These are phyloP conservation scores for Bufo gargarizans DNA, from an alignment of 2,113 vertebrate species.

Conservation along the genomic window DNA sequence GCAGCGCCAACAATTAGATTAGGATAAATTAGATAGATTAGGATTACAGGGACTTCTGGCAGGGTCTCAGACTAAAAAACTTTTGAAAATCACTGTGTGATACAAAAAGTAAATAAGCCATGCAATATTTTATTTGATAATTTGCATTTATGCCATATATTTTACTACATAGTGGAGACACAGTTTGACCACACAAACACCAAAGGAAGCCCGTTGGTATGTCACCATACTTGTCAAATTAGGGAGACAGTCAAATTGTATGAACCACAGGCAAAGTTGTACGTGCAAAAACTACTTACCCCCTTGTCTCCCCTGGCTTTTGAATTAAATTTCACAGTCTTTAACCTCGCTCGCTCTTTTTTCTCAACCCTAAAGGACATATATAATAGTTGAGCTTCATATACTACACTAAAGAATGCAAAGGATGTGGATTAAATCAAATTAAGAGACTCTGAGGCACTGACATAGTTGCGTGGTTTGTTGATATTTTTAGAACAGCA, in stretches of 20 bases:
- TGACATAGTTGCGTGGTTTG: too few species aligned
- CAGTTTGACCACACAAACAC: neutral
- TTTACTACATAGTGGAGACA: neutral
- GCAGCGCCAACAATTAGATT: neutral
- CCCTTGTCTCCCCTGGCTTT: conserved; percentile 92
- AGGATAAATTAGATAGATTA: neutral
- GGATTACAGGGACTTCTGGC: neutral
- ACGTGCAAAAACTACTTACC: conserved; percentile 77
- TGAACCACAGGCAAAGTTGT: neutral
- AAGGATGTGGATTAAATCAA: neutral
- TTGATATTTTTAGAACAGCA: too few species aligned
- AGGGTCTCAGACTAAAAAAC: neutral
- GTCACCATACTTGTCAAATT: neutral
- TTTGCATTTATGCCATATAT: neutral
- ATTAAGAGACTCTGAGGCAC: too few species aligned
- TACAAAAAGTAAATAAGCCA: neutral
- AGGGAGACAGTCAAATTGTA: neutral
- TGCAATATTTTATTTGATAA: conserved; percentile 12
- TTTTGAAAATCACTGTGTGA: too few species aligned
- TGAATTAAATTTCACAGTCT: conserved; percentile 98
- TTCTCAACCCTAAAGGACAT: conserved; percentile 87
- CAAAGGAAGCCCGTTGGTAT: neutral
- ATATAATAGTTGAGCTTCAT: neutral
- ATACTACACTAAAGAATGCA: neutral
- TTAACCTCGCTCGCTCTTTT: conserved; percentile 94